Conservation (phyloP, 2,797 vertebrate genomes). For the Choloepus didactylus region DNA sequence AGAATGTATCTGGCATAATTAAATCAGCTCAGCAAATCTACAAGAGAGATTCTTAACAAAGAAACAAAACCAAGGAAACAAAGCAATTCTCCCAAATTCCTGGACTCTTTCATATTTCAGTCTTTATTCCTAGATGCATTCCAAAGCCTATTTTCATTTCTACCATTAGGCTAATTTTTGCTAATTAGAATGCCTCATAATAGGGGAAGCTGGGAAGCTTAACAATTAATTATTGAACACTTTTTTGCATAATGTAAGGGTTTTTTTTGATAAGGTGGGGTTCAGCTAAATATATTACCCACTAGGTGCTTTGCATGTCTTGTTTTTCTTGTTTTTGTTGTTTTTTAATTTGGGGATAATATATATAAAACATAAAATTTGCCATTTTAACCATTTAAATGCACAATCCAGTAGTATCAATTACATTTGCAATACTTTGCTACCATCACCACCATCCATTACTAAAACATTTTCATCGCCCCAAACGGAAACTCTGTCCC, state of each 20-base stretch:
- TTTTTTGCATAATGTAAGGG: not conserved
- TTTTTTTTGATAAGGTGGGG: not conserved
- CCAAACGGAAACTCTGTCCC: no score
- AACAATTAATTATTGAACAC: not conserved
- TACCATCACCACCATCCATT: no score
- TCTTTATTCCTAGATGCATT: conserved; percentile 60
- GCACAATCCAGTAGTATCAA: no score
- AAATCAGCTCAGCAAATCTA: conserved; percentile 49
- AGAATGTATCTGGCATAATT: conserved; percentile 35
- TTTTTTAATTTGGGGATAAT: no score
- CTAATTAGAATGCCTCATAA: not conserved
- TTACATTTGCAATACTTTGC: no score
- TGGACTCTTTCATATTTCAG: conserved; percentile 50
- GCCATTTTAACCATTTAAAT: no score
- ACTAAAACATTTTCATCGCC: no score
- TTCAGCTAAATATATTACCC: not conserved
- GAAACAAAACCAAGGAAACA: conserved; percentile 49
- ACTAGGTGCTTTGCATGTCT: not conserved
- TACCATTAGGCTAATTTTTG: conserved; percentile 58
- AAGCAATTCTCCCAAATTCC: conserved; percentile 5
- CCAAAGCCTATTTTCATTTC: conserved; percentile 45
- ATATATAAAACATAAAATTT: no score
- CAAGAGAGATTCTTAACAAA: conserved; percentile 30
- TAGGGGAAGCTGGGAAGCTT: not conserved
- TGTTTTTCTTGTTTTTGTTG: not conserved